Conservation (phyloP, 2,113 vertebrate species). For the Oenanthe melanoleuca region DNA sequence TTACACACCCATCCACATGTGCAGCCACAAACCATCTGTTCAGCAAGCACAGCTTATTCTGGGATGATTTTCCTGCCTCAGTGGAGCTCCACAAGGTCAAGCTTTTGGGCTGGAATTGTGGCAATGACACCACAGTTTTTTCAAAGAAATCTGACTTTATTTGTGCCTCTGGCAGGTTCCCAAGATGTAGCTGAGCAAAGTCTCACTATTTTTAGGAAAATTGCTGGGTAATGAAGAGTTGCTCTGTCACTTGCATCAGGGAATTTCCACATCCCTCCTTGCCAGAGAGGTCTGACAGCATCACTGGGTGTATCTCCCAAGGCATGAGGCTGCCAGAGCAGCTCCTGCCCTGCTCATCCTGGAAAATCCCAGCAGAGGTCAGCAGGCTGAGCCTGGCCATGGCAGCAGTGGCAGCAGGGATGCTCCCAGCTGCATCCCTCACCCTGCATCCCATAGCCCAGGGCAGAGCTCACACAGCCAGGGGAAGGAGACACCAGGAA, state of each 20-base stretch:
- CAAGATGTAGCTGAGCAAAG: background rate
- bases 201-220: background rate
- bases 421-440: background rate
- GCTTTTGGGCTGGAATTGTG: background rate
- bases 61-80: background rate
- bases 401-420: background rate
- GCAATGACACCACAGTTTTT: background rate
- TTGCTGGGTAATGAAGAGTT: background rate
- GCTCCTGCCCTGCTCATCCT: background rate
- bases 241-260: background rate
- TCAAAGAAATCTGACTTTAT: background rate
- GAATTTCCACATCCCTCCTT: background rate
- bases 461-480: background rate
- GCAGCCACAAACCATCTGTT: background rate
- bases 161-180: background rate
- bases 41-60: background rate
- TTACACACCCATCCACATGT: background rate
- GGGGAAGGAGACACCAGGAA: background rate
- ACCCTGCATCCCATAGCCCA: background rate
- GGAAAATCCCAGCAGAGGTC: background rate
- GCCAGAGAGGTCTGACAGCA: background rate
- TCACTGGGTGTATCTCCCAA: background rate
- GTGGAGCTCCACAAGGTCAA: background rate
- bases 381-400: rapidly evolving
- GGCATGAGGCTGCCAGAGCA: background rate